These are phyloP conservation scores for Rhinopithecus roxellana DNA, from an alignment of 2,113 vertebrate genomes.

Conservation along the genomic window DNA sequence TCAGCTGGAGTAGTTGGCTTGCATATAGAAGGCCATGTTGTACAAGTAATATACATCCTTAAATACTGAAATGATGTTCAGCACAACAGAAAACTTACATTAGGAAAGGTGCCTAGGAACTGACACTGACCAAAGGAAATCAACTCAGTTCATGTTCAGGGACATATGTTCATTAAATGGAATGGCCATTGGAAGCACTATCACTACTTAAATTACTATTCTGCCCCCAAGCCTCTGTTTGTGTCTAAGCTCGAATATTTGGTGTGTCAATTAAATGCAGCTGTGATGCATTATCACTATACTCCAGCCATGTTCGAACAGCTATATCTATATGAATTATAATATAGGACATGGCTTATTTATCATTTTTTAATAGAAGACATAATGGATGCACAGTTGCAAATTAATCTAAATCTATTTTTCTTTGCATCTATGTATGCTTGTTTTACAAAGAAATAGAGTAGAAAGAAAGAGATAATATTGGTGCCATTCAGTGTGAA, in stretches of 20 bases:
- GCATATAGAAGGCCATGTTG: not conserved
- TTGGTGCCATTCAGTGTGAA: not conserved
- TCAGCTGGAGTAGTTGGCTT: not conserved
- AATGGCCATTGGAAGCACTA: not conserved
- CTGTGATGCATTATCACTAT: conserved; percentile 34
- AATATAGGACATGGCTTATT: not conserved
- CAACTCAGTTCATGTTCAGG: not conserved
- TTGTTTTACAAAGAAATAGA: conserved; percentile 20
- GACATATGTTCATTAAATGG: not conserved
- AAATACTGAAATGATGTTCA: not conserved
- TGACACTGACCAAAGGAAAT: not conserved
- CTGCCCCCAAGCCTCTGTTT: not conserved
- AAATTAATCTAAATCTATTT: conserved; percentile 26
- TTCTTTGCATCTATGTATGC: not conserved
- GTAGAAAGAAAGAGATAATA: conserved; percentile 41
- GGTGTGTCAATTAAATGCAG: not conserved
- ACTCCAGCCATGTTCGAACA: conserved; percentile 32
- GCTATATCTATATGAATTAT: not conserved
- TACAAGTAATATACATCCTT: not conserved
- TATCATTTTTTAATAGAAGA: conserved; percentile 2
- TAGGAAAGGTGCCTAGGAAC: not conserved
- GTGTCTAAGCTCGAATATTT: not conserved
- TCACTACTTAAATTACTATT: not conserved
- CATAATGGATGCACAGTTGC: not conserved
- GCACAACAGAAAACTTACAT: not conserved